phyloP scores from a whole-genome alignment of 35 echinoderm and acorn worm species.

The Lytechinus variegatus region DNA sequence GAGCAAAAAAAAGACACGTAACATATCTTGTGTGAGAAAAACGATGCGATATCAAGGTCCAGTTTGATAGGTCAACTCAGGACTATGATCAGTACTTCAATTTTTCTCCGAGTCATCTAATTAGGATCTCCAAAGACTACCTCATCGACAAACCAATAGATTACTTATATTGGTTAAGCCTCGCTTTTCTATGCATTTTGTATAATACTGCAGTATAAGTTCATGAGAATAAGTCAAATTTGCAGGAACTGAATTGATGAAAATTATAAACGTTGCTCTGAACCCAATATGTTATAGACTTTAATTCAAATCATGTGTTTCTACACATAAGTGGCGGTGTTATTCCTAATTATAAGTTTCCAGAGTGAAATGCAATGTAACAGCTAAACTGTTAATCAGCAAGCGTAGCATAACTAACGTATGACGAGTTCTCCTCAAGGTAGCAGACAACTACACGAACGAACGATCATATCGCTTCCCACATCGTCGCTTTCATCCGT shows the following conservation, averaged over 20 bases:
- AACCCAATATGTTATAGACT: background rate
- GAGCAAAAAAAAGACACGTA: background rate
- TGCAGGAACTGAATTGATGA: background rate
- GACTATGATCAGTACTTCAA: background rate
- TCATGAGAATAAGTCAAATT: background rate
- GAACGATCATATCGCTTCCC: background rate
- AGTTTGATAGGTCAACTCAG: background rate
- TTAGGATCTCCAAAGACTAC: background rate
- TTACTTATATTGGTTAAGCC: background rate
- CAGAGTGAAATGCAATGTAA: background rate
- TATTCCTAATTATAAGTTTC: conserved; percentile 6
- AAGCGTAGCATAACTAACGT: background rate
- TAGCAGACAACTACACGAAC: background rate
- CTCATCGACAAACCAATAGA: background rate
- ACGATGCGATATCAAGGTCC: background rate
- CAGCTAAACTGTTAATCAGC: background rate
- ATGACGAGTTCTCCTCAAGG: background rate
- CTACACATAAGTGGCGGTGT: background rate
- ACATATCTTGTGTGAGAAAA: background rate
- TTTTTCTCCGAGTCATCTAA: background rate
- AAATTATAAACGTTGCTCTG: background rate
- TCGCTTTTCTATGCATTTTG: background rate
- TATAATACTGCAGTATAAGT: background rate
- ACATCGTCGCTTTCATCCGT: background rate
- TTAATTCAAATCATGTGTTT: background rate